A percentile compares a stretch with the other conserved stretches of the same genome.
phyloP scores from a whole-genome alignment of 2,797 vertebrate species.

The Martes flavigula region DNA sequence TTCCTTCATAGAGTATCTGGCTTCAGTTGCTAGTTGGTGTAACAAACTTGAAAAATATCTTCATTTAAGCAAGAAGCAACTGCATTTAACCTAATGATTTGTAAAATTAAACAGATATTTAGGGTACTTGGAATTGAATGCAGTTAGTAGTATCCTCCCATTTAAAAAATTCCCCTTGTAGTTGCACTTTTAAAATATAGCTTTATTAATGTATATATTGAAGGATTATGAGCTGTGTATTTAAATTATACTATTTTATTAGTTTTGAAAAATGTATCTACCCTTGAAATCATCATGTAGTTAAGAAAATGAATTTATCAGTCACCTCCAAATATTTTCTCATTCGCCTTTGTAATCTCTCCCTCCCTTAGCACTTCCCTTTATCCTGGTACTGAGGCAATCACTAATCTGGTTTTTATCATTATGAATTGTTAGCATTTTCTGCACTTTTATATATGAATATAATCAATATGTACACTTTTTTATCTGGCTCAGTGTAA shows the following conservation, averaged over 20 bases:
- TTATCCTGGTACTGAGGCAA: background rate
- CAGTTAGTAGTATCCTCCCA: background rate
- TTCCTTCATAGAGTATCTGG: background rate
- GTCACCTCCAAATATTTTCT: background rate
- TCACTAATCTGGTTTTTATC: background rate
- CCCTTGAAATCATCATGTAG: background rate
- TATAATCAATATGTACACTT: background rate
- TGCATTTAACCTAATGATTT: background rate
- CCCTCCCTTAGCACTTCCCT: background rate
- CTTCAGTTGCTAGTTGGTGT: background rate
- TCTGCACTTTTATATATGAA: background rate
- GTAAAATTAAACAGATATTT: background rate
- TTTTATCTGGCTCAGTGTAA: background rate
- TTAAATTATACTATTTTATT: slow-evolving; percentile 1
- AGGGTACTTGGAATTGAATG: background rate
- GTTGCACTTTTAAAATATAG: background rate
- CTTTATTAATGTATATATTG: background rate
- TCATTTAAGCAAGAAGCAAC: background rate
- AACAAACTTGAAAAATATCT: slow-evolving; percentile 19
- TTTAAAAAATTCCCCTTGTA: background rate
- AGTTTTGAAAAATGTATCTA: background rate
- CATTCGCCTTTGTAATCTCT: background rate
- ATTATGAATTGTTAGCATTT: background rate
- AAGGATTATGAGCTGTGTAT: background rate
- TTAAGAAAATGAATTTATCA: background rate